A percentile compares a stretch with the other conserved stretches of the same genome.
Evolutionary conservation across 1,140 invertebrate species (phyloP).

Genomic region (Uloborus diversus): DNA sequence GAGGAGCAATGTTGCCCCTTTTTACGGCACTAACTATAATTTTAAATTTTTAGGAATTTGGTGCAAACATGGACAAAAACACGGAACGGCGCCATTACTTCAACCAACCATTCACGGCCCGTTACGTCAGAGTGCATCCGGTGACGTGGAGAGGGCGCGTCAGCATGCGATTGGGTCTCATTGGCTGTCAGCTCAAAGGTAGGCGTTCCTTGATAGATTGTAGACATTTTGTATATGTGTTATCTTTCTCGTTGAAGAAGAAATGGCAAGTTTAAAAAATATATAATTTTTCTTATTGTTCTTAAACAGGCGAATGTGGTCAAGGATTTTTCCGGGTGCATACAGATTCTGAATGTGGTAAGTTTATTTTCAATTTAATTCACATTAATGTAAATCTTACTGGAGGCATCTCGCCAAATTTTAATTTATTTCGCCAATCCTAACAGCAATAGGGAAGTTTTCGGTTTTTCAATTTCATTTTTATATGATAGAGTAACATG

Average conservation of each 20-base stretch:
- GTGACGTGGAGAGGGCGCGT: constrained; percentile 69
- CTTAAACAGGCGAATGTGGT: constrained; percentile 63
- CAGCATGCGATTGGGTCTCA: constrained; percentile 68
- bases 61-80: constrained; percentile 70
- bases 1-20: too few relatives aligned
- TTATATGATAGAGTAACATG: too few relatives aligned
- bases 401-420: too few relatives aligned
- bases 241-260: too few relatives aligned
- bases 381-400: too few relatives aligned
- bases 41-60: constrained; percentile 68
- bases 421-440: too few relatives aligned
- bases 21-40: too few relatives aligned
- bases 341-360: constrained; percentile 69
- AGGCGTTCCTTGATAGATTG: neutral
- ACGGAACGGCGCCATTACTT: constrained; percentile 70
- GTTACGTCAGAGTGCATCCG: constrained; percentile 70
- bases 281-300: neutral
- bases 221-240: too few relatives aligned
- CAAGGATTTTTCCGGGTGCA: constrained; percentile 70
- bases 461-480: too few relatives aligned
- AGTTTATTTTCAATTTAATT: too few relatives aligned
- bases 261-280: neutral
- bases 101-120: constrained; percentile 69
- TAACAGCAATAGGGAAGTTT: too few relatives aligned
- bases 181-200: constrained; percentile 70